A percentile compares a stretch with the other conserved stretches of the same genome.
Conservation (phyloP, 30 jellyfish, hydroid and myxozoan species). For the Aurelia aurita complex sp. Pacific region DNA sequence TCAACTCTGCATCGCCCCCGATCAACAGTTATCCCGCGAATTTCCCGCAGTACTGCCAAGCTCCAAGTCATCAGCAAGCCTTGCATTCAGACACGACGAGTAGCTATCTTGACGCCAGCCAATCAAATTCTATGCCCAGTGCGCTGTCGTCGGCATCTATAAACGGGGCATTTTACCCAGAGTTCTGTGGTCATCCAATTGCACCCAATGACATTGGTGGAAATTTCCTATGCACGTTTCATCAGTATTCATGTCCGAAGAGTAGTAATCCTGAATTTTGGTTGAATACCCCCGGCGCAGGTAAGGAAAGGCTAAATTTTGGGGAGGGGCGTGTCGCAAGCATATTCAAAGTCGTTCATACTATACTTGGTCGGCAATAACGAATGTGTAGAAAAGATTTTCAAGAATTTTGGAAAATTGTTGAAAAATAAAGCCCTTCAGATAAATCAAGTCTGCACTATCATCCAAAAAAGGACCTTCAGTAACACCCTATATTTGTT, state of each 20-base stretch:
- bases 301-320: constrained; percentile 10
- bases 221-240: constrained; percentile 56
- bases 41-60: constrained; percentile 49
- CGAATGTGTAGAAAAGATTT: too few relatives aligned
- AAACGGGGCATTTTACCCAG: constrained; percentile 44
- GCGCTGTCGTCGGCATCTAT: constrained; percentile 35
- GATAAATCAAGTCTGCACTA: too few relatives aligned
- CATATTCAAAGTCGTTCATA: too few relatives aligned
- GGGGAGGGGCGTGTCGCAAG: too few relatives aligned
- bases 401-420: too few relatives aligned
- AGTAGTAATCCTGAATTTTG: constrained; percentile 59
- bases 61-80: constrained; percentile 42
- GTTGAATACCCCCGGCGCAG: constrained; percentile 58
- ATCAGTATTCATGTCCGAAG: constrained; percentile 67
- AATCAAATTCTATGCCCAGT: constrained; percentile 25
- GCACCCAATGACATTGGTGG: constrained; percentile 18
- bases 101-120: constrained; percentile 38
- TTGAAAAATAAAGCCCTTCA: too few relatives aligned
- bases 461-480: too few relatives aligned
- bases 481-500: too few relatives aligned
- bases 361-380: too few relatives aligned
- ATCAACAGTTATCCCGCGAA: constrained; percentile 33
- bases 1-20: constrained; percentile 50
- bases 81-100: constrained; percentile 33
- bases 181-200: constrained; percentile 37